These are phyloP conservation scores for Heliocidaris erythrogramma DNA, from an alignment of 35 echinoderm and acorn worm species.

Conservation along the genomic window DNA sequence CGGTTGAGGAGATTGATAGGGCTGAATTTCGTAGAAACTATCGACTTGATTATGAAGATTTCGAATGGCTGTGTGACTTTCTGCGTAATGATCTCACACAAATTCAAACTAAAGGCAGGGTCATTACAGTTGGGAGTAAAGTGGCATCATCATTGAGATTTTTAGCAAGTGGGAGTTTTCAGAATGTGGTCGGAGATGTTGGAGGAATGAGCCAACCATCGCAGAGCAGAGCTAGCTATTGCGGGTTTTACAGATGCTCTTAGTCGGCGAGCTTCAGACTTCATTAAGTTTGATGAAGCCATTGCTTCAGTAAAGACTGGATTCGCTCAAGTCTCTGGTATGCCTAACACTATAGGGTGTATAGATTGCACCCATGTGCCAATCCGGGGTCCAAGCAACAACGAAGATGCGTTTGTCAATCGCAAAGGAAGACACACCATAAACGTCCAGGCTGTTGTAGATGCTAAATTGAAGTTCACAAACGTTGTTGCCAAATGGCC, in stretches of 20 bases:
- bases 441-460: too few species aligned
- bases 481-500: too few species aligned
- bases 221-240: slow-evolving; percentile 20
- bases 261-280: neutral
- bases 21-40: neutral
- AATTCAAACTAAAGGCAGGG: neutral
- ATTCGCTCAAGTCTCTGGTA: neutral
- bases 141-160: neutral
- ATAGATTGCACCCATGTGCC: slow-evolving; percentile 32
- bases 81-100: neutral
- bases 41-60: neutral
- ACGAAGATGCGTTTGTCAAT: too few species aligned
- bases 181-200: slow-evolving; percentile 29
- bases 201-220: neutral
- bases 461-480: too few species aligned
- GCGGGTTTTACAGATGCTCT: neutral
- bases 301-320: too few species aligned
- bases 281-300: too few species aligned
- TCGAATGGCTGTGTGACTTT: neutral
- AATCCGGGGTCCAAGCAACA: too few species aligned
- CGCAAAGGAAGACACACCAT: too few species aligned
- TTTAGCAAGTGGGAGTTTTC: slow-evolving; percentile 33
- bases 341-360: neutral
- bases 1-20: neutral
- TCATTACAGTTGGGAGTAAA: neutral